A percentile compares a stretch with the other conserved stretches of the same genome.
phyloP scores from a whole-genome alignment of 2,797 vertebrate species.

The Peromyscus nudipes region DNA sequence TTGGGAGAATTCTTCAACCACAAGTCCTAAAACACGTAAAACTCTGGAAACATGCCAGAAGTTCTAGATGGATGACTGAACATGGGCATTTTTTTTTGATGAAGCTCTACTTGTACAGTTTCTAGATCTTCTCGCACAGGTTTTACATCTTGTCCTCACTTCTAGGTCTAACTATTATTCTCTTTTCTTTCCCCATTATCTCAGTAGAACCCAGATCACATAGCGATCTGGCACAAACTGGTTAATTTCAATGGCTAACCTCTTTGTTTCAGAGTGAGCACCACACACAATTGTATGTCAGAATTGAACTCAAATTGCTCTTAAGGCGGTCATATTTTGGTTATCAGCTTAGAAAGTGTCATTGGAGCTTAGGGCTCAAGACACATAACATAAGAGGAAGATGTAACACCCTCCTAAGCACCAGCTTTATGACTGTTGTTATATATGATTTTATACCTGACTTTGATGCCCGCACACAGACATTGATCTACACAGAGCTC shows the following conservation, averaged over 20 bases:
- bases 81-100: background rate
- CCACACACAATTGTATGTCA: background rate
- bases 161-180: background rate
- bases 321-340: constrained; percentile 15
- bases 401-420: background rate
- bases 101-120: background rate
- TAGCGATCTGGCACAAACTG: background rate
- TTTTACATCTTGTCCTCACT: background rate
- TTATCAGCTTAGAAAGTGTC: constrained; percentile 53
- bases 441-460: constrained; percentile 42
- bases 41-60: background rate
- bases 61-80: background rate
- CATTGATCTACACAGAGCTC: constrained; percentile 58
- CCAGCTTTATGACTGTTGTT: background rate
- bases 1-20: constrained; percentile 1
- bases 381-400: background rate
- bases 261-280: constrained; percentile 39
- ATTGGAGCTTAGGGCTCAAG: background rate
- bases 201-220: background rate
- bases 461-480: constrained; percentile 18
- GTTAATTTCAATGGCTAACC: constrained; percentile 10
- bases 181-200: background rate
- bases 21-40: background rate
- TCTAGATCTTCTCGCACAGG: background rate
- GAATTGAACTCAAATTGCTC: constrained; percentile 17